Conservation (phyloP, 2,888 invertebrate species). For the Pyralis farinalis region DNA sequence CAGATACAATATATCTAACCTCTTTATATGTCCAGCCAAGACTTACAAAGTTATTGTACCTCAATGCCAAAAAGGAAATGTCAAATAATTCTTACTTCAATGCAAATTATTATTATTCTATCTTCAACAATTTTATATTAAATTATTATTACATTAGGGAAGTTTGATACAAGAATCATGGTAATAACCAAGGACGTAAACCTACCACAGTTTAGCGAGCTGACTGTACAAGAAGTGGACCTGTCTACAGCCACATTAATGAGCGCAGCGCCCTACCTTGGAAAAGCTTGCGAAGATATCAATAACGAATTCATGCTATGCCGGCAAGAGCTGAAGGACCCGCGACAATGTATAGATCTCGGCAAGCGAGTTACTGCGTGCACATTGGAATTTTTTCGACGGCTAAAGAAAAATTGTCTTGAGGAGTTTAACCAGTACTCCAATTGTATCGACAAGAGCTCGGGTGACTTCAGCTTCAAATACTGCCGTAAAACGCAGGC, state of each 20-base stretch:
- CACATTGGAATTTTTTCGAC: slow-evolving; percentile 89
- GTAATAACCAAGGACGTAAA: slow-evolving; percentile 83
- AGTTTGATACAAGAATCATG: too few species aligned
- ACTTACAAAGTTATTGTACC: too few species aligned
- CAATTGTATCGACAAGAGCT: slow-evolving; percentile 87
- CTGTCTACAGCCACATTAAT: slow-evolving; percentile 90
- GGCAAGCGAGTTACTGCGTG: slow-evolving; percentile 95
- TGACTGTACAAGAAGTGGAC: slow-evolving; percentile 90
- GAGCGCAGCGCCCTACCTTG: slow-evolving; percentile 93
- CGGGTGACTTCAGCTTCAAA: slow-evolving; percentile 81
- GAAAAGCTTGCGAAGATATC: slow-evolving; percentile 92
- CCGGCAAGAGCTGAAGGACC: slow-evolving; percentile 89
- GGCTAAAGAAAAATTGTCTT: slow-evolving; percentile 89
- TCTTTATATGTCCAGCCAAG: too few species aligned
- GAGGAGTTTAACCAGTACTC: slow-evolving; percentile 93
- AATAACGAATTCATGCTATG: slow-evolving; percentile 98
- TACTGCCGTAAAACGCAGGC: slow-evolving; percentile 92
- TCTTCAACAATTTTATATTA: too few species aligned
- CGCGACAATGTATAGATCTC: slow-evolving; percentile 90
- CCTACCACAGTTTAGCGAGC: slow-evolving; percentile 89
- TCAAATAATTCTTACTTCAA: too few species aligned
- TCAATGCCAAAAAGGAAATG: too few species aligned
- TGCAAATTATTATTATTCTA: too few species aligned
- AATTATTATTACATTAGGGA: neutral
- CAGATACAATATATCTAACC: too few species aligned